Base-by-base conservation (phyloP, 2,888 invertebrate species). In the Stenichneumon culpator region DNA sequence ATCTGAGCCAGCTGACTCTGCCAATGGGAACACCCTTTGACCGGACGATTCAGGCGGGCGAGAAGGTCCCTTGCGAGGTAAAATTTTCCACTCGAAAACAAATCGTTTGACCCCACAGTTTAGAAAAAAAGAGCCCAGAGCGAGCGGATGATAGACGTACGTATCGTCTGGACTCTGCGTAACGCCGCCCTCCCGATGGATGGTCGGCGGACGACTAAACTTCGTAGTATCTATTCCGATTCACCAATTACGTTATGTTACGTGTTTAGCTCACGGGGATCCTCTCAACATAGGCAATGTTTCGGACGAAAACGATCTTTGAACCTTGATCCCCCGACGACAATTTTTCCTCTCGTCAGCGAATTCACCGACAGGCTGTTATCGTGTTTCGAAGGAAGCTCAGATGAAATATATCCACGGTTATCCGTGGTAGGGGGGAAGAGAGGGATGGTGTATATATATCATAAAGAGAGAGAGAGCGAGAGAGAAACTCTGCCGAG, bases 131-230 rank as follows among this genome's bases (percentile, higher is more conserved):
- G 6, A 60, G 14, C 14, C 22, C 6, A 39, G 22, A 44, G 5
- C 25, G 47, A 68, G 14, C 19, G 5, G 28, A 60, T 22, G 28
- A 60, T 14, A 25, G 25, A 60, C 14, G 14, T 28, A 36, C 5
- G 47, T 16, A 14, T 25, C 22, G 22, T 68, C 14, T 68, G 39
- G 25, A 39, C 11, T 39, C 39, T 67, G 22, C 0, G n/a, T 39
- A 36, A 36, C 44, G 32, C 68, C 22, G 16, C 19, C 47, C 47
- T 44, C n/a, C 28, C 39, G 50, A 77, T 67, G 74, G 84, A 86
- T 83, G 83, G 87, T 87, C 86, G 83, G 69, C 83, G 82, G 83
- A 80, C 86, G 86, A 90, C 89, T 89, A 87, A 86, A 81, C 81
- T 86, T 72, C 78, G 72, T 87, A 16, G 22, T 32, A 67, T 74